Percentiles rank a stretch among this genome's conserved stretches.
Evolutionary conservation across 2,797 vertebrate species (phyloP).

Genomic region (Phataginus tetradactyla): DNA sequence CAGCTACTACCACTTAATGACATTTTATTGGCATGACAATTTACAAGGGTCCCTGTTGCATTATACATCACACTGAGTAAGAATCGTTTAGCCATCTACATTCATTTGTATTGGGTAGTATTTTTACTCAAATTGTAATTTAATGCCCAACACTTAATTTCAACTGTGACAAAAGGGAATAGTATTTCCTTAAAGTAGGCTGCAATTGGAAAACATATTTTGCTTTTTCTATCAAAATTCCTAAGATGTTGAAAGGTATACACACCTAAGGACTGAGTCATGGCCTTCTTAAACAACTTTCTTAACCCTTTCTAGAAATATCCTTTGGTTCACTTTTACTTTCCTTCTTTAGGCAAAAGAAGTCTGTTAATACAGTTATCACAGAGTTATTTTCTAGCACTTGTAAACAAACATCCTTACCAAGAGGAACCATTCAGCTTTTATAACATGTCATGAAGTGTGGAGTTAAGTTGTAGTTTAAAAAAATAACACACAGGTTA

Average conservation of each 20-base stretch:
- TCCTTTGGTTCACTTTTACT: constrained; percentile 70
- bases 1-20: constrained; percentile 73
- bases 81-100: constrained; percentile 74
- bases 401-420: constrained; percentile 59
- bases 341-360: constrained; percentile 63
- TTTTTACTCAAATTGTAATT: constrained; percentile 70
- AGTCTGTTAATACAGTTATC: constrained; percentile 53
- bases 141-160: constrained; percentile 75
- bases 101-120: constrained; percentile 69
- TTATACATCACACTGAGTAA: constrained; percentile 80
- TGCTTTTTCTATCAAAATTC: constrained; percentile 61
- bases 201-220: constrained; percentile 52
- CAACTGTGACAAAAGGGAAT: constrained; percentile 69
- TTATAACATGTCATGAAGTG: constrained; percentile 43
- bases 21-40: constrained; percentile 83
- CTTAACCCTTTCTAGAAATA: constrained; percentile 57
- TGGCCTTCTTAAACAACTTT: constrained; percentile 71
- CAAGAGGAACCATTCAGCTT: constrained; percentile 54
- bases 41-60: constrained; percentile 81
- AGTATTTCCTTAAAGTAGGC: constrained; percentile 61
- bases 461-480: constrained; percentile 24
- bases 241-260: constrained; percentile 56
- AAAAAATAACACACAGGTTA: constrained; percentile 59
- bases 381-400: constrained; percentile 61
- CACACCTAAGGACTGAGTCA: constrained; percentile 74